Conservation (phyloP, 1,140 invertebrate species). For the Drosophila miranda region DNA sequence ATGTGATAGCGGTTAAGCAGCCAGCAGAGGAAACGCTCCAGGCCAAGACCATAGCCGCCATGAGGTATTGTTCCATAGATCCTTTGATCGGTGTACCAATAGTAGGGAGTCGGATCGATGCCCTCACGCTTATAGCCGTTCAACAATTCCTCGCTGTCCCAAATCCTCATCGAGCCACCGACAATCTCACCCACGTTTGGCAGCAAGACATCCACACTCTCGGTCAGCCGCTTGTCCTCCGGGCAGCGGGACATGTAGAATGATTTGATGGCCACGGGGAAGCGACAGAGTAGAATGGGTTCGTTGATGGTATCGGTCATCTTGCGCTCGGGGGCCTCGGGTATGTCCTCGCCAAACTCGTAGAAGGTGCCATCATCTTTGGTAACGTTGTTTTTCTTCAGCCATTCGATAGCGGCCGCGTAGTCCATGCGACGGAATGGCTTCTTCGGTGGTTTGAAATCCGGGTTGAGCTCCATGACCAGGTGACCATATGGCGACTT, state of each 20-base stretch:
- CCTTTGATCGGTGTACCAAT: slow-evolving; percentile 99
- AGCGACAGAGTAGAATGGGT: slow-evolving; percentile 96
- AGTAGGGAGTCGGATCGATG: slow-evolving; percentile 97
- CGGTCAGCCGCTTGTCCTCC: slow-evolving; percentile 93
- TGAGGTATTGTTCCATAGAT: slow-evolving; percentile 97
- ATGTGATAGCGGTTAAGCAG: slow-evolving; percentile 97
- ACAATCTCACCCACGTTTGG: slow-evolving; percentile 99
- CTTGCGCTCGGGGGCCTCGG: slow-evolving; percentile 98
- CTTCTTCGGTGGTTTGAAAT: slow-evolving; percentile 92
- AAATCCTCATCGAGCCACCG: slow-evolving; percentile 99
- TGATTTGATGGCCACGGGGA: slow-evolving; percentile 97
- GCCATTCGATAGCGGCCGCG: slow-evolving; percentile 95
- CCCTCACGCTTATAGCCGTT: slow-evolving; percentile 93
- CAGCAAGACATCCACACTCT: slow-evolving; percentile 98
- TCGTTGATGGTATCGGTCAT: slow-evolving; percentile 99
- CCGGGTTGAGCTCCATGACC: slow-evolving; percentile 95
- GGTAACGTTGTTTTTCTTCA: slow-evolving; percentile 95
- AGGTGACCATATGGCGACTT: slow-evolving; percentile 91
- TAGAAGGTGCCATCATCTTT: slow-evolving; percentile 99
- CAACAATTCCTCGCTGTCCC: slow-evolving; percentile 92
- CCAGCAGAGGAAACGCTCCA: slow-evolving; percentile 99
- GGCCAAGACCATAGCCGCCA: slow-evolving; percentile 98
- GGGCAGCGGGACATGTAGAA: slow-evolving; percentile 98
- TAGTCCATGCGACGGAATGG: slow-evolving; percentile 98
- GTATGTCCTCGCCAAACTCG: slow-evolving; percentile 99